Evolutionary conservation across 2,113 vertebrate genomes (phyloP).

Genomic region (Sisor rabdophorus): DNA sequence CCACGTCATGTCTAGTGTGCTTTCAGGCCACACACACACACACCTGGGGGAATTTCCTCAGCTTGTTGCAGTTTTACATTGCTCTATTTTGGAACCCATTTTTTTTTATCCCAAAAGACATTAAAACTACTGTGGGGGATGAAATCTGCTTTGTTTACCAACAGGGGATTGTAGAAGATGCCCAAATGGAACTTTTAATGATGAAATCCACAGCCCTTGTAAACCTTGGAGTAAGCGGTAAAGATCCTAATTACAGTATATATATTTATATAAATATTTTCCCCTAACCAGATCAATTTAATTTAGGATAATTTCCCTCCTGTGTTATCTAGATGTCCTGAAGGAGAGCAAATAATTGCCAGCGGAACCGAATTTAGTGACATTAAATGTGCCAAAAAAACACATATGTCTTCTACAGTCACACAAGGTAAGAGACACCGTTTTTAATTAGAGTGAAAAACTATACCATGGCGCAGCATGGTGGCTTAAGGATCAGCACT

Average conservation of each 20-base stretch:
- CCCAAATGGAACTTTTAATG: conserved; percentile 63
- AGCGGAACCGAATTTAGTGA: conserved; percentile 53
- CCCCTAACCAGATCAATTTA: too few relatives aligned
- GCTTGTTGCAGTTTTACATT: background rate
- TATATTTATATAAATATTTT: background rate
- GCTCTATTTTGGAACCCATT: background rate
- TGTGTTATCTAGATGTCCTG: conserved; percentile 54
- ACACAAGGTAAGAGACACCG: background rate
- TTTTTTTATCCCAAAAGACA: background rate
- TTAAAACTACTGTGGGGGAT: background rate
- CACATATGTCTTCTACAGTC: rapidly evolving
- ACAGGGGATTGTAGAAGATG: conserved; percentile 64
- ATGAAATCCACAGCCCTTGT: conserved; percentile 60
- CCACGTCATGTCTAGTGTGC: background rate
- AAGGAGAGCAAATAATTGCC: background rate
- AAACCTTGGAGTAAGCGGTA: conserved; percentile 61
- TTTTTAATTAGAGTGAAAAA: background rate
- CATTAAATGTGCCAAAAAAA: conserved; percentile 44
- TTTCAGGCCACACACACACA: background rate
- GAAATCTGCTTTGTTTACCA: background rate
- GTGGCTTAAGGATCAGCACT: too few relatives aligned
- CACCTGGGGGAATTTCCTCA: background rate
- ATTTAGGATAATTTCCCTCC: background rate
- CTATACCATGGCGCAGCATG: background rate
- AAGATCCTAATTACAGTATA: background rate